Evolutionary conservation across 2,888 invertebrate species (phyloP).

Genomic region (Oscheius sp.): DNA sequence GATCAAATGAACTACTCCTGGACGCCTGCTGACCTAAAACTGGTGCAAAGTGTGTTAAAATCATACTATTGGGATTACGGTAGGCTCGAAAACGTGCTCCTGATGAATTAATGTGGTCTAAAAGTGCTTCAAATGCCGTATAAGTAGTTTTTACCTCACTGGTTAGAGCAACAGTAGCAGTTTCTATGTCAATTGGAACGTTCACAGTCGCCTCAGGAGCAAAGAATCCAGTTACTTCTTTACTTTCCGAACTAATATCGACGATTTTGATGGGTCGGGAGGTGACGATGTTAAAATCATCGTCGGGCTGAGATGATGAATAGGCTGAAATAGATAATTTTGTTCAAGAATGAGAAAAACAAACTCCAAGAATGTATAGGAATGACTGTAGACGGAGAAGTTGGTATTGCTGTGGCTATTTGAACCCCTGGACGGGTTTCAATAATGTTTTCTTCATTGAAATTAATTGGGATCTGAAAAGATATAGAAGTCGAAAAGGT

Average conservation of each 20-base stretch:
- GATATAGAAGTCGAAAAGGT: constrained; percentile 24
- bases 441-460: neutral
- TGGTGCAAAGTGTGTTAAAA: no score
- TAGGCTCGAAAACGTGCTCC: no score
- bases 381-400: neutral
- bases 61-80: no score
- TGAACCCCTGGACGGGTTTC: neutral
- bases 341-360: neutral
- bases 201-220: neutral
- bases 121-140: no score
- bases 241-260: neutral
- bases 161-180: no score
- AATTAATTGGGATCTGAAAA: neutral
- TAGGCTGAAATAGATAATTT: neutral
- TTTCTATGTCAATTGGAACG: no score
- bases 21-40: no score
- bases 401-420: neutral
- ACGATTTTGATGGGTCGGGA: constrained; percentile 8
- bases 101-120: no score
- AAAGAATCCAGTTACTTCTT: no score
- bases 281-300: constrained; percentile 10
- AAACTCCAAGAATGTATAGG: neutral
- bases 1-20: no score
- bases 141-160: no score
- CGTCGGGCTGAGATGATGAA: neutral